Conservation (phyloP, 2,113 vertebrate genomes). For the Emydocephalus ijimae region DNA sequence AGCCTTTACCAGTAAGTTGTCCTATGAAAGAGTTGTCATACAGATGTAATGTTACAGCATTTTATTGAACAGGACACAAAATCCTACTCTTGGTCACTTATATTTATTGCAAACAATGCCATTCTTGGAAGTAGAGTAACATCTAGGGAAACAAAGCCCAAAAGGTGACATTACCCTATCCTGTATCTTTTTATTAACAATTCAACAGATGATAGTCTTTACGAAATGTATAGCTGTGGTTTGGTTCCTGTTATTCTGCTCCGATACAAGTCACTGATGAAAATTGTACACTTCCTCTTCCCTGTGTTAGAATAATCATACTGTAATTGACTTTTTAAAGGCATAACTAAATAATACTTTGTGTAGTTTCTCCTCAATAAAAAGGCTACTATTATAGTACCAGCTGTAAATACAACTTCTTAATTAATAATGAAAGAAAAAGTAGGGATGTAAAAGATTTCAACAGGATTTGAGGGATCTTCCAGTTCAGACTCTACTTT, state of each 20-base stretch:
- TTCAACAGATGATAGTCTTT: neutral
- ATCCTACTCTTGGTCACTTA: neutral
- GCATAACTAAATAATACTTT: neutral
- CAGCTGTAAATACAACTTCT: neutral
- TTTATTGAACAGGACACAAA: neutral
- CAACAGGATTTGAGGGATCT: neutral
- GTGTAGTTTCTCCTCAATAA: neutral
- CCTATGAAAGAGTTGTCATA: neutral
- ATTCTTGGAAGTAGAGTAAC: neutral
- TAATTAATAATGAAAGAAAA: neutral
- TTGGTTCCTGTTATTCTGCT: neutral
- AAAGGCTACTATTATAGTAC: neutral
- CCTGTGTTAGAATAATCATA: neutral
- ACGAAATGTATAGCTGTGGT: neutral
- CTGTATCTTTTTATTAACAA: neutral
- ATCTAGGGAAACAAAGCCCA: neutral
- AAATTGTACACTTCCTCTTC: neutral
- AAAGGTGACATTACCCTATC: neutral
- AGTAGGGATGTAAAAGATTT: neutral
- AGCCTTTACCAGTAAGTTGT: neutral
- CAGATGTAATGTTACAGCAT: too few species aligned
- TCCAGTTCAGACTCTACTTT: neutral
- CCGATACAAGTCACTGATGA: neutral
- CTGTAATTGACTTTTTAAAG: neutral
- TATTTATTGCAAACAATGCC: neutral